Evolutionary conservation across 2,113 vertebrate genomes (phyloP).

Genomic region (Myotis lucifugus): DNA sequence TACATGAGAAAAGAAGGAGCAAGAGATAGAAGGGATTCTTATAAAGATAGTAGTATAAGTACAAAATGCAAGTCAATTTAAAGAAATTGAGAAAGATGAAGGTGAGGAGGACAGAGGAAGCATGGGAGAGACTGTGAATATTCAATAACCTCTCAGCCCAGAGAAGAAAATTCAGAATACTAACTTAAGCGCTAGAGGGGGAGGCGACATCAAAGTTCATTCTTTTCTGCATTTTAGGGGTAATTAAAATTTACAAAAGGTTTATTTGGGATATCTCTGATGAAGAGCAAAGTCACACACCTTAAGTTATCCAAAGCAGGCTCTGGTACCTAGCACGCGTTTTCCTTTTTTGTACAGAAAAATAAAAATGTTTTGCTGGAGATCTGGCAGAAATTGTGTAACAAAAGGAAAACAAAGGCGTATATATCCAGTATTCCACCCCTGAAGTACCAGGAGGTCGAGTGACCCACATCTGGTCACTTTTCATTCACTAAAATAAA

Average conservation of each 20-base stretch:
- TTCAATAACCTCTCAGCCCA: not conserved
- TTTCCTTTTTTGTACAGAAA: not conserved
- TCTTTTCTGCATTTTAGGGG: not conserved
- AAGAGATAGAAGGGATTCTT: not conserved
- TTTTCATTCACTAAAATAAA: not conserved
- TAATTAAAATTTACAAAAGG: slow-evolving; percentile 4
- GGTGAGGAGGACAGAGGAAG: not conserved
- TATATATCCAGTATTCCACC: not conserved
- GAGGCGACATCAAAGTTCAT: not conserved
- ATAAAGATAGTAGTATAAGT: not conserved
- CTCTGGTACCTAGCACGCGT: not conserved
- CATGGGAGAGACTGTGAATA: not conserved
- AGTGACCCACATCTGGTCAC: not conserved
- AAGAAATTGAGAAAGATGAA: not conserved
- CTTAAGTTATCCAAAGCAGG: not conserved
- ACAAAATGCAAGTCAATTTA: not conserved
- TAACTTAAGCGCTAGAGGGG: not conserved
- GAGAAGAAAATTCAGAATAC: not conserved
- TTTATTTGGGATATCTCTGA: not conserved
- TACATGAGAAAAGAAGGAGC: not conserved
- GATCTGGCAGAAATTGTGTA: not conserved
- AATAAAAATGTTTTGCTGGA: not conserved
- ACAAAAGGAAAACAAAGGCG: not conserved
- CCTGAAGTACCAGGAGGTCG: not conserved
- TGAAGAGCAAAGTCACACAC: not conserved